Evolutionary conservation across 2,888 invertebrate genomes (phyloP).

Genomic region (Lissonota sp.): DNA sequence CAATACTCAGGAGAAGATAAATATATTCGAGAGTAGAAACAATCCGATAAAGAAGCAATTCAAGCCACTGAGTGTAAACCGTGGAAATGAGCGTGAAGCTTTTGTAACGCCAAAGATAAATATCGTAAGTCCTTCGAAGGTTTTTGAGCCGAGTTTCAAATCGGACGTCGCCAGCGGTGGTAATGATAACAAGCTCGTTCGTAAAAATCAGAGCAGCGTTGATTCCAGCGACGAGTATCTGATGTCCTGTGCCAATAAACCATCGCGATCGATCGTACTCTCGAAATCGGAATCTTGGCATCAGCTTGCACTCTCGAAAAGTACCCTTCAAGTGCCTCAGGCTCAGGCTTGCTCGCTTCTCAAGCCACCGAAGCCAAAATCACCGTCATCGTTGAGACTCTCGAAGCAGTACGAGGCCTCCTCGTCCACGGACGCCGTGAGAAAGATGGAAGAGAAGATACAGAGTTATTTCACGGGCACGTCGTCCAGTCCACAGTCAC

Average conservation of each 20-base stretch:
- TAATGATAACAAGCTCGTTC: background rate
- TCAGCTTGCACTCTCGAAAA: constrained; percentile 85
- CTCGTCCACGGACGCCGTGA: constrained; percentile 74
- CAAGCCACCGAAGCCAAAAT: constrained; percentile 87
- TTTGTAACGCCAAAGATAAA: constrained; percentile 70
- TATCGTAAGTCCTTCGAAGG: constrained; percentile 68
- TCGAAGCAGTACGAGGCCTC: constrained; percentile 92
- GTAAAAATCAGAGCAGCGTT: constrained; percentile 63
- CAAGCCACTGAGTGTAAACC: constrained; percentile 71
- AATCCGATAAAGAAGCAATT: constrained; percentile 65
- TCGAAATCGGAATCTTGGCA: constrained; percentile 93
- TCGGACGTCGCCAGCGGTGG: background rate
- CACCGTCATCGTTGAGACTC: constrained; percentile 89
- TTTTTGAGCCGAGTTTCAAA: constrained; percentile 56
- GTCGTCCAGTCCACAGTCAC: constrained; percentile 63
- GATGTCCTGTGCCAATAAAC: constrained; percentile 78
- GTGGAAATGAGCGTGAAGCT: constrained; percentile 53
- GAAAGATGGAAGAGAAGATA: constrained; percentile 81
- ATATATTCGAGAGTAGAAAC: constrained; percentile 74
- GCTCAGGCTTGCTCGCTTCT: constrained; percentile 81
- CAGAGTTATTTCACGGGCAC: constrained; percentile 80
- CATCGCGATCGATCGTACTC: constrained; percentile 79
- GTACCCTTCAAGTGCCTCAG: constrained; percentile 75
- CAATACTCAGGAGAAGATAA: constrained; percentile 76
- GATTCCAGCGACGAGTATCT: constrained; percentile 82